Evolutionary conservation across 2,797 vertebrate genomes (phyloP).

Genomic region (Carduelis carduelis): DNA sequence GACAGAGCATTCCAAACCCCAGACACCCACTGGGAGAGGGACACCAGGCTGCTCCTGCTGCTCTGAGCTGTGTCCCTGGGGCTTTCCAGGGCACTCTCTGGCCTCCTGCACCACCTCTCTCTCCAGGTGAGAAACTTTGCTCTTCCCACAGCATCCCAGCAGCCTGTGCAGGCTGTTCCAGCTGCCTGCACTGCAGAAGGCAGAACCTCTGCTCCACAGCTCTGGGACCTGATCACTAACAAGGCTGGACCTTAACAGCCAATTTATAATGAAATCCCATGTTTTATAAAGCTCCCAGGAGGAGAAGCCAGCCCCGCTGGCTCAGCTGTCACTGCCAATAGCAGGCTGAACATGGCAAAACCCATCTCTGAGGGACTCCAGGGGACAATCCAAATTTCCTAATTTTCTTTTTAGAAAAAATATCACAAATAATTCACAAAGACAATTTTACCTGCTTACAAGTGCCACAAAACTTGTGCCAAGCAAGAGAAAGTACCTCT

Average conservation of each 20-base stretch:
- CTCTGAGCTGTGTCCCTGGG: neutral
- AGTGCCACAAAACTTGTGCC: neutral
- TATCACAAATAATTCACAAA: neutral
- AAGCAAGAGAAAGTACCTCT: neutral
- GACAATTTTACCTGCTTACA: neutral
- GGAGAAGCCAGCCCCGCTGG: neutral
- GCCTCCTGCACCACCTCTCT: neutral
- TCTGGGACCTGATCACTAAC: neutral
- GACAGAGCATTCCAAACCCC: neutral
- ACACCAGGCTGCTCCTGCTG: neutral
- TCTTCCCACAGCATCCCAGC: neutral
- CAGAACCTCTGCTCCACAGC: neutral
- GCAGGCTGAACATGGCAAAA: neutral
- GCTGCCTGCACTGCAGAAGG: neutral
- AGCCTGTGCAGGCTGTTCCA: neutral
- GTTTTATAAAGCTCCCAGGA: neutral
- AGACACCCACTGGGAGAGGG: fast-evolving
- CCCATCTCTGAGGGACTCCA: neutral
- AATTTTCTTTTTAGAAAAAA: neutral
- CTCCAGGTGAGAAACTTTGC: neutral
- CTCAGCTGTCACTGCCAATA: neutral
- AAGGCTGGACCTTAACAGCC: neutral
- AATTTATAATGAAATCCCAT: neutral
- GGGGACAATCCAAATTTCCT: neutral
- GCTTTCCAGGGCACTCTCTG: neutral